These are phyloP conservation scores for Silvanus unidentatus DNA, from an alignment of 2,888 invertebrate genomes.

Conservation along the genomic window DNA sequence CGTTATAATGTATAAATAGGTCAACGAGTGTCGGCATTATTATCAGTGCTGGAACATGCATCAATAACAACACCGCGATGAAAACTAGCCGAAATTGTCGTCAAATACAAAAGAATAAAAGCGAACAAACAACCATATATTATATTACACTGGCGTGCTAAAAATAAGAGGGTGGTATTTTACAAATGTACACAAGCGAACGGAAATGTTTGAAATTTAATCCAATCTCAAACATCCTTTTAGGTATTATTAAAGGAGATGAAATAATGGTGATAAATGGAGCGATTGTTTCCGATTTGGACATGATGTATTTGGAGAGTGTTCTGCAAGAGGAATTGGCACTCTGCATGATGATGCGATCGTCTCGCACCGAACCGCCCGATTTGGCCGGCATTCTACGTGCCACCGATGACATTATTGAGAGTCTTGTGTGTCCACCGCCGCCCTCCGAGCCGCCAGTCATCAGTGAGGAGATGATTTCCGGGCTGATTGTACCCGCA, in stretches of 20 bases:
- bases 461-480: conserved; percentile 93
- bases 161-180: too few relatives aligned
- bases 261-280: conserved; percentile 99
- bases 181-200: too few relatives aligned
- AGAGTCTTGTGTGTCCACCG: conserved; percentile 91
- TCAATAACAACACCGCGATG: too few relatives aligned
- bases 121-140: too few relatives aligned
- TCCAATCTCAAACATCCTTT: conserved; percentile 3
- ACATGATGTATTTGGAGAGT: conserved; percentile 98
- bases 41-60: too few relatives aligned
- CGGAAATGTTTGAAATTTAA: conserved; percentile 1
- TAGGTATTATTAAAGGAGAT: conserved; percentile 95
- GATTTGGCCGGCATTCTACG: conserved; percentile 64
- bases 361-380: conserved; percentile 75
- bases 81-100: too few relatives aligned
- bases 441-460: conserved; percentile 91
- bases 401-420: conserved; percentile 93
- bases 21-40: too few relatives aligned
- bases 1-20: too few relatives aligned
- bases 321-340: conserved; percentile 91
- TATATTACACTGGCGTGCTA: too few relatives aligned
- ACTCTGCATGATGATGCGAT: conserved; percentile 95
- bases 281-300: conserved; percentile 94
- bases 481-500: conserved; percentile 92
- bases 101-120: too few relatives aligned